Evolutionary conservation across 1,140 invertebrate genomes (phyloP).

Genomic region (Philotrypesis tridentata): DNA sequence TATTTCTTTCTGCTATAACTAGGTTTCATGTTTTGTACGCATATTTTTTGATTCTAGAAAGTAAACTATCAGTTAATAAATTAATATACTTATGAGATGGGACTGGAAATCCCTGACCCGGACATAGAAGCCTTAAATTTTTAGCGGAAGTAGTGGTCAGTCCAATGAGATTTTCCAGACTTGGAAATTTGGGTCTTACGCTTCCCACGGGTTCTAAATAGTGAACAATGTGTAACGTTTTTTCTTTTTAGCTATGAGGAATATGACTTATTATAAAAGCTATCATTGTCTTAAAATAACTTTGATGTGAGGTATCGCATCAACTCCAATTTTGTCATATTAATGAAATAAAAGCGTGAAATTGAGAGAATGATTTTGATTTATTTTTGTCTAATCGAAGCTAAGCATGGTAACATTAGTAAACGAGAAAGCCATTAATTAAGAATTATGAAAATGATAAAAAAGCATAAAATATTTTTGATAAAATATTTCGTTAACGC

Average conservation of each 20-base stretch:
- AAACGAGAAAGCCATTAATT: slow-evolving; percentile 45
- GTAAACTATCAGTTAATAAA: neutral
- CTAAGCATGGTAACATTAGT: slow-evolving; percentile 28
- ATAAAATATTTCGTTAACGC: slow-evolving; percentile 8
- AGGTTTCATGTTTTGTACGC: neutral
- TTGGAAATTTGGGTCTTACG: slow-evolving; percentile 80
- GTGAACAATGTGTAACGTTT: slow-evolving; percentile 55
- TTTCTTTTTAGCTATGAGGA: neutral
- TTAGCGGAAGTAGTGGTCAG: slow-evolving; percentile 75
- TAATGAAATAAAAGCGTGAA: neutral
- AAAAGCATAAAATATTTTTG: slow-evolving; percentile 25
- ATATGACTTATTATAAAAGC: neutral
- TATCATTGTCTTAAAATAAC: neutral
- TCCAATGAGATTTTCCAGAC: slow-evolving; percentile 78
- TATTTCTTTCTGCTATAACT: neutral
- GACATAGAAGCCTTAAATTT: slow-evolving; percentile 78
- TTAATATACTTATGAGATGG: slow-evolving; percentile 69
- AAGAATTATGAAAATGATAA: slow-evolving; percentile 10
- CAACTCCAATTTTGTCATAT: slow-evolving; percentile 19
- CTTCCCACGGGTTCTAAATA: slow-evolving; percentile 79
- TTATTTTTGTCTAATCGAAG: slow-evolving; percentile 2
- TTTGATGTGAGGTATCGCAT: slow-evolving; percentile 44
- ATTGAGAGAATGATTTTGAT: neutral
- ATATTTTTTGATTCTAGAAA: neutral
- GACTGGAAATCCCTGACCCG: slow-evolving; percentile 76